Evolutionary conservation across 2,888 invertebrate genomes (phyloP), one percentile per base, ranked within the genome.

Genomic region (Chaitophorus viminalis): DNA sequence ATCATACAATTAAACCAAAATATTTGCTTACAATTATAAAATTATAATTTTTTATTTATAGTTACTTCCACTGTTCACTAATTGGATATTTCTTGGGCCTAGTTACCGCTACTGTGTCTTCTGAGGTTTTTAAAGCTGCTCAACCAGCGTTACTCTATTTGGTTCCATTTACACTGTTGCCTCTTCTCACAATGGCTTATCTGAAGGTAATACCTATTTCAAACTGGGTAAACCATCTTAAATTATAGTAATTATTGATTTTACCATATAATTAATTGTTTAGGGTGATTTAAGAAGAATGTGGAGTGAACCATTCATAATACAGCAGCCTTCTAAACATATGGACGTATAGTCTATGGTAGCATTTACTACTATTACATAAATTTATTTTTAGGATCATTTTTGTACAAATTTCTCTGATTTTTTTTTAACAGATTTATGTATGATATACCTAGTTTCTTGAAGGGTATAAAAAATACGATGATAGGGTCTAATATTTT

Each of bases 61-160:
- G 97, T 91, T 99, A 99, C 94, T 99, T 99, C 94, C 99, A 99
- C 93, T 99, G 98, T 94, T 98, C 98, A 91, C 94, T 99, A 91
- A 95, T 99, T 92, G 99, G 99, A 91, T 98, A 99, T 93, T 98
- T 98, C 93, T 94, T 99, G 92, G 98, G 98, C 90, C 93, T 99
- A 92, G 93, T 99, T 92, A 98, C 98, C 91, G 98, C 99, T 89
- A 98, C 98, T 72, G 97, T 99, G 90, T 98, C 98, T 90, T 98
- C 98, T 79, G 99, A 99, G 93, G 95, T 99, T 91, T 99, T 99
- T 93, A 98, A 98, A 93, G 98, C 98, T 90, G 98, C 99, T 90
- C 99, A 99, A 92, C 99, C 99, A 89, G 99, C 99, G 90, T 94
- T 99, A 90, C 94, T 99, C 89, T 99, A 99, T 93, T 94, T 99